phyloP scores from a whole-genome alignment of 2,888 invertebrate species.

The Loripinus fragilis region DNA sequence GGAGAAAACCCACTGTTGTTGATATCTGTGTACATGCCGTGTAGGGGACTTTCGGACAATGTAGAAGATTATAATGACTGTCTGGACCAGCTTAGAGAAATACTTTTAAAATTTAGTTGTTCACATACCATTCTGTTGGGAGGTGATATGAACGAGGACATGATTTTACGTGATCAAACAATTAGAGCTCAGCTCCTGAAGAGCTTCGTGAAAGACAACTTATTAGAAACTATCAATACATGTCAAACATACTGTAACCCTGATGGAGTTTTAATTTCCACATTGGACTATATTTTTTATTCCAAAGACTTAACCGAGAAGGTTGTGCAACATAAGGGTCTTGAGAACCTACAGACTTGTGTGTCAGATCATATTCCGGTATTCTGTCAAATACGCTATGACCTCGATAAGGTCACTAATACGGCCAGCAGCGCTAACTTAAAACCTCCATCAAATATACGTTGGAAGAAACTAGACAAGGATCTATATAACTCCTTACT shows the following conservation, averaged over 20 bases:
- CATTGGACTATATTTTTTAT: conserved; percentile 1
- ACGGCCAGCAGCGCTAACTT: background rate
- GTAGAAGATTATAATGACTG: background rate
- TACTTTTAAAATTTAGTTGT: background rate
- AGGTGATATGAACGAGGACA: background rate
- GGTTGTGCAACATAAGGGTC: background rate
- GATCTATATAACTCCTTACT: background rate
- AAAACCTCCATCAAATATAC: background rate
- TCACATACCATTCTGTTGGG: background rate
- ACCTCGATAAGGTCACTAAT: background rate
- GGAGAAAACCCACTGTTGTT: background rate
- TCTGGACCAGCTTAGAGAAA: background rate
- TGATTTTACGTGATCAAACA: background rate
- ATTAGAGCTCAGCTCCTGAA: background rate
- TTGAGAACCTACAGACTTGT: background rate
- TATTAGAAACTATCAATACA: background rate
- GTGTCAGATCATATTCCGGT: background rate
- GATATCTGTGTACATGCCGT: conserved; percentile 1
- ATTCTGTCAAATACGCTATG: background rate
- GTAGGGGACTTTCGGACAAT: background rate
- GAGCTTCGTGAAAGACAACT: background rate
- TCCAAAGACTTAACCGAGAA: background rate
- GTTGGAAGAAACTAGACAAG: background rate
- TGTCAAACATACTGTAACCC: background rate
- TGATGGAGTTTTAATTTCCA: background rate